Percentiles rank a stretch among this genome's conserved stretches.
Conservation (phyloP, 2,113 vertebrate species). For the Noturus placidus region DNA sequence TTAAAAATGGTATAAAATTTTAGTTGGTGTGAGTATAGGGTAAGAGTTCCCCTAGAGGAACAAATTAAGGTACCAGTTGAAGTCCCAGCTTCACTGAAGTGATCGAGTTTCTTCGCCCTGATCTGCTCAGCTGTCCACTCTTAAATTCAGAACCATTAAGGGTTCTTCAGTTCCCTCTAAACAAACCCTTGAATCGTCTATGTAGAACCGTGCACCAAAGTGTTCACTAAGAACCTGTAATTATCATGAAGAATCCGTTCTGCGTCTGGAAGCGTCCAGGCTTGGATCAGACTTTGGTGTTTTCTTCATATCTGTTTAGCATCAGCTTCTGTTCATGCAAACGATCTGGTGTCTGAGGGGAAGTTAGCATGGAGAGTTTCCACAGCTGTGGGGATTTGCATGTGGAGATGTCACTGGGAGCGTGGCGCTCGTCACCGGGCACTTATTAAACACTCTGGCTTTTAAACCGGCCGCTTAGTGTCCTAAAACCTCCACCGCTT, state of each 20-base stretch:
- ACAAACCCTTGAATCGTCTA: too few species aligned
- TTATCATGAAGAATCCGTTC: not conserved
- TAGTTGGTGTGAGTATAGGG: too few species aligned
- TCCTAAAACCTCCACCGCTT: not conserved
- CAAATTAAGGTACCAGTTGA: not conserved
- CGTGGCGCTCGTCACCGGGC: not conserved
- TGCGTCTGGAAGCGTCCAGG: not conserved
- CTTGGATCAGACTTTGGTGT: not conserved
- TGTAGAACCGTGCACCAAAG: too few species aligned
- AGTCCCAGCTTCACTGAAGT: not conserved
- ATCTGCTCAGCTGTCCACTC: not conserved
- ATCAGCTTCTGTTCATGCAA: not conserved
- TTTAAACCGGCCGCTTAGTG: accelerated
- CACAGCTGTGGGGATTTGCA: not conserved
- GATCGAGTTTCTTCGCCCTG: not conserved
- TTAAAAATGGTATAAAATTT: too few species aligned
- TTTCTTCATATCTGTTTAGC: not conserved
- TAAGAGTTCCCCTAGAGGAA: too few species aligned
- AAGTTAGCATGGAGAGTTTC: not conserved
- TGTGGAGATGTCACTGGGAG: not conserved
- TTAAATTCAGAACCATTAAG: not conserved
- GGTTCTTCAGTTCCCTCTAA: not conserved
- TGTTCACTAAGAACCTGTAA: not conserved
- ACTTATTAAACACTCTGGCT: too few species aligned
- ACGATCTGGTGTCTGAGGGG: not conserved